Percentiles rank a stretch among this genome's conserved stretches.
These are phyloP conservation scores for Hipposideros armiger DNA, from an alignment of 2,113 vertebrate genomes.

Conservation along the genomic window DNA sequence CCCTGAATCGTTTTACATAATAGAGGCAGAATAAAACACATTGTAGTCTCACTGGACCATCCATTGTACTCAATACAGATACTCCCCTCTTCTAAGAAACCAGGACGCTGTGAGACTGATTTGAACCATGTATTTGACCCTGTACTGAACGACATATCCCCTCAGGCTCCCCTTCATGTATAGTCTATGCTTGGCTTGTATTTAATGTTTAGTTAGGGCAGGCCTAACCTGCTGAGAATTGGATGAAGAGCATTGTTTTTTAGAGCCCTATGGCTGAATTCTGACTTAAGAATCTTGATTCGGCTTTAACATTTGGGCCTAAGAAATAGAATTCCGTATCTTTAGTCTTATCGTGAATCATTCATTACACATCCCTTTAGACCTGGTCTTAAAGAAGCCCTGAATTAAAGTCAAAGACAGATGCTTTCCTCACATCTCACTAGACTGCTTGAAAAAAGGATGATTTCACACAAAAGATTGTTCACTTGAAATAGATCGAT, in stretches of 20 bases:
- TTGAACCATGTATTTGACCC: constrained; percentile 71
- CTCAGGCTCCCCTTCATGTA: constrained; percentile 56
- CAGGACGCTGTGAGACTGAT: not conserved
- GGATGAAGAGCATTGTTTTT: constrained; percentile 8
- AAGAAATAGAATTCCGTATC: constrained; percentile 21
- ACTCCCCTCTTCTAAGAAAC: constrained; percentile 27
- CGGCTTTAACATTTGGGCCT: constrained; percentile 33
- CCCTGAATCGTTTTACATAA: constrained; percentile 57
- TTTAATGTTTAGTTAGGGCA: constrained; percentile 56
- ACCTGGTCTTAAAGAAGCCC: not conserved
- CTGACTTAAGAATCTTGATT: not conserved
- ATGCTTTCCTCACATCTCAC: constrained; percentile 3
- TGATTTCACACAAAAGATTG: not conserved
- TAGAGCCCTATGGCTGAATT: not conserved
- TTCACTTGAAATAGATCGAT: constrained; percentile 27
- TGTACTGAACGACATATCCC: constrained; percentile 54
- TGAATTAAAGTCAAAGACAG: constrained; percentile 39
- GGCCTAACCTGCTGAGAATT: constrained; percentile 35
- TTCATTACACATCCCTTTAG: not conserved
- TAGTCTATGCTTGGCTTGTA: constrained; percentile 27
- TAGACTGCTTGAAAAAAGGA: constrained; percentile 21
- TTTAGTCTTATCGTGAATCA: not conserved
- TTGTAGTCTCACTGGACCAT: not conserved
- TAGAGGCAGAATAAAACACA: constrained; percentile 37
- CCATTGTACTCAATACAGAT: not conserved